Evolutionary conservation across 37 sponge, comb jelly and placozoan species (phyloP).

Genomic region (Ephydatia muelleri): DNA sequence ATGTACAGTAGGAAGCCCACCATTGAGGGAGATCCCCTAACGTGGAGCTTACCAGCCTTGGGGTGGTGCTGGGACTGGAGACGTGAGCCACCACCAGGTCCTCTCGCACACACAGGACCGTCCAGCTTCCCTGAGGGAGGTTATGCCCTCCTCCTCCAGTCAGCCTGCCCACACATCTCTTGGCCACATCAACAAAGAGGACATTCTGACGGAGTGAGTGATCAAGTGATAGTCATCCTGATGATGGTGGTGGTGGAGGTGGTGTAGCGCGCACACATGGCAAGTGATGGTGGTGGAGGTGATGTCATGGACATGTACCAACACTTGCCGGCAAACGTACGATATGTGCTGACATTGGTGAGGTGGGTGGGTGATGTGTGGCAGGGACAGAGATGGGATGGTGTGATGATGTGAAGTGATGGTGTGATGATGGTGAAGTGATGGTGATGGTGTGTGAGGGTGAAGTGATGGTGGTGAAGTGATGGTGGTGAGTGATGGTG

Average conservation of each 20-base stretch:
- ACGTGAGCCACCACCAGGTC: conserved; percentile 71
- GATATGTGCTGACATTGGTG: neutral
- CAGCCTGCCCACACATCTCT: conserved; percentile 9
- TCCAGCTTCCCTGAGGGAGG: conserved; percentile 59
- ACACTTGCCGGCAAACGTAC: too few species aligned
- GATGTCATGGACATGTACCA: too few species aligned
- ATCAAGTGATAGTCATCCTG: neutral
- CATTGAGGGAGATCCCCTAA: too few species aligned
- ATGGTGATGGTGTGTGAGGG: neutral
- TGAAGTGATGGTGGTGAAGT: too few species aligned
- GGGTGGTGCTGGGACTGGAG: conserved; percentile 52
- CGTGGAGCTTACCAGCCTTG: conserved; percentile 57
- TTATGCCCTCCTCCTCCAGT: neutral
- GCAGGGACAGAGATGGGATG: too few species aligned
- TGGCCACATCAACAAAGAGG: conserved; percentile 22
- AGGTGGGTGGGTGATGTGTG: too few species aligned
- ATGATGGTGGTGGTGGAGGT: neutral
- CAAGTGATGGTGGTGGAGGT: neutral
- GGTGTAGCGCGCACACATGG: too few species aligned
- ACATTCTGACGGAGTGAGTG: neutral
- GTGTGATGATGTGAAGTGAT: too few species aligned
- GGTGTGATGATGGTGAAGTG: too few species aligned
- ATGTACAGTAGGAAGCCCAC: too few species aligned
- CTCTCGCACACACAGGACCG: conserved; percentile 65
- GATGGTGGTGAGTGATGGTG: neutral